Conservation (phyloP, 2,888 invertebrate genomes). For the Cataglyphis albicans region DNA sequence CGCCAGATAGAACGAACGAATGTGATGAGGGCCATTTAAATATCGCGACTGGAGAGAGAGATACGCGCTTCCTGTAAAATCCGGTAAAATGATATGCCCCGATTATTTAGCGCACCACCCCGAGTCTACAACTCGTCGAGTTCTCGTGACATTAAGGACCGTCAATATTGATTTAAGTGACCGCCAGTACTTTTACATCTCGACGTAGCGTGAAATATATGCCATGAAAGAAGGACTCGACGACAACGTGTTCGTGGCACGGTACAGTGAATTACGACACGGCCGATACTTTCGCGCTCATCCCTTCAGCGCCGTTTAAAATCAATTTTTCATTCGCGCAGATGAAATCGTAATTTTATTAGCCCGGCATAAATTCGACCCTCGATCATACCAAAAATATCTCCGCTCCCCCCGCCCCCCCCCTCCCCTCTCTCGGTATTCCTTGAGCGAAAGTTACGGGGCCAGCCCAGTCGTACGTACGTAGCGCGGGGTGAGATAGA, state of each 20-base stretch:
- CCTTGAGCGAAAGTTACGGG: slow-evolving; percentile 58
- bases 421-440: background rate
- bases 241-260: slow-evolving; percentile 31
- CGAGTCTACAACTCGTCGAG: background rate
- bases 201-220: background rate
- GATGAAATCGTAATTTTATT: slow-evolving; percentile 75
- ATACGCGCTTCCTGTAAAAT: slow-evolving; percentile 14
- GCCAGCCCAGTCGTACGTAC: slow-evolving; percentile 40
- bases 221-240: slow-evolving; percentile 15
- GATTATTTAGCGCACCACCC: slow-evolving; percentile 42
- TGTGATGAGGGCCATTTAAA: slow-evolving; percentile 67
- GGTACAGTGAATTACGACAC: slow-evolving; percentile 30
- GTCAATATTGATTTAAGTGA: slow-evolving; percentile 13
- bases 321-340: slow-evolving; percentile 66
- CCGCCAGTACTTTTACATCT: background rate
- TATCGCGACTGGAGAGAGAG: background rate
- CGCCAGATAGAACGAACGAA: slow-evolving; percentile 45
- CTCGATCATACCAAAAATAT: slow-evolving; percentile 45
- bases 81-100: slow-evolving; percentile 19
- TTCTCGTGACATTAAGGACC: background rate
- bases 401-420: background rate
- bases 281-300: slow-evolving; percentile 15
- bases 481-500: slow-evolving; percentile 60
- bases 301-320: slow-evolving; percentile 52
- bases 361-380: slow-evolving; percentile 67